Percentiles rank a stretch among this genome's conserved stretches.
These are phyloP conservation scores for Hanleya hanleyi DNA, from an alignment of 2,888 invertebrate species.

Conservation along the genomic window DNA sequence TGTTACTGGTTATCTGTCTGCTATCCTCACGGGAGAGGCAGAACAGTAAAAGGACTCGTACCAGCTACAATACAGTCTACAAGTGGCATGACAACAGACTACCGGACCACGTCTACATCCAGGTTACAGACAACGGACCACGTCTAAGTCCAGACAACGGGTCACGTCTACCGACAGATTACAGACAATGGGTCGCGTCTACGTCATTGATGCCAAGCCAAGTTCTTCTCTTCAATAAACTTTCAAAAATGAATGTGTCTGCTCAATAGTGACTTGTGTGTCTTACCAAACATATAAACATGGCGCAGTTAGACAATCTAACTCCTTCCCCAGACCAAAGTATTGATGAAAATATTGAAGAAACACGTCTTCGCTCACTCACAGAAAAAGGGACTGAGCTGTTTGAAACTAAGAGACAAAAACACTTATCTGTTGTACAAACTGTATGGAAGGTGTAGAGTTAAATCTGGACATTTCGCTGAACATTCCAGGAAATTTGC, in stretches of 20 bases:
- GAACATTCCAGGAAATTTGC: neutral
- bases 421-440: neutral
- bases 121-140: neutral
- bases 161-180: too few species aligned
- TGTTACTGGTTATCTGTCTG: too few species aligned
- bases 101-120: neutral
- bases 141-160: neutral
- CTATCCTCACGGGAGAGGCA: too few species aligned
- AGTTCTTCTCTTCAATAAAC: too few species aligned
- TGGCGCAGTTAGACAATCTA: neutral
- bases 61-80: neutral
- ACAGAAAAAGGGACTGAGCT: neutral
- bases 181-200: too few species aligned
- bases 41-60: constrained; percentile 6
- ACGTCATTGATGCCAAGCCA: too few species aligned
- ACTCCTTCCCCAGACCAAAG: neutral
- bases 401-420: neutral
- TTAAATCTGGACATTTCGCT: neutral
- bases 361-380: neutral
- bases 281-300: too few species aligned
- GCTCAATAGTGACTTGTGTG: too few species aligned
- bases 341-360: neutral
- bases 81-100: neutral
- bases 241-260: neutral
- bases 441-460: neutral